Conservation (phyloP, 2,113 vertebrate species). For the Miniopterus natalensis region DNA sequence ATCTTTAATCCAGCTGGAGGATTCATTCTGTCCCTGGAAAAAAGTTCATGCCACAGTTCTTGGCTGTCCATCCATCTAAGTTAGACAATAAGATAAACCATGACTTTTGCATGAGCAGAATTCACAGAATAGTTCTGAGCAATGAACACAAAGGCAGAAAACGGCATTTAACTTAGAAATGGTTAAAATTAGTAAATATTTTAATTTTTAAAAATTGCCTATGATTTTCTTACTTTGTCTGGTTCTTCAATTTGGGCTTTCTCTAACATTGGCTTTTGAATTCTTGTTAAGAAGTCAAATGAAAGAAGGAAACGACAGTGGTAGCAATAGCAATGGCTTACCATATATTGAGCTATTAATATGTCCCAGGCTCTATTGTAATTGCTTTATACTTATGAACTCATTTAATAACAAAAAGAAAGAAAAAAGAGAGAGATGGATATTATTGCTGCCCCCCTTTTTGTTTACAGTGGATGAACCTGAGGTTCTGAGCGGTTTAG, state of each 20-base stretch:
- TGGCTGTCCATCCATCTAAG: not conserved
- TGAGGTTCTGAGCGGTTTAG: not conserved
- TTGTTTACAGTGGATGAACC: not conserved
- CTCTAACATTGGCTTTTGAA: not conserved
- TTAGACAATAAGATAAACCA: not conserved
- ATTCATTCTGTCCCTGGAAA: not conserved
- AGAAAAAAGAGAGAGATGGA: not conserved
- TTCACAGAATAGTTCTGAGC: not conserved
- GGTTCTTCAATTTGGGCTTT: not conserved
- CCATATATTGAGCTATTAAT: not conserved
- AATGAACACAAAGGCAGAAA: not conserved
- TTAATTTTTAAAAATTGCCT: not conserved
- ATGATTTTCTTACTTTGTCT: not conserved
- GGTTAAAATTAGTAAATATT: not conserved
- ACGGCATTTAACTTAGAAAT: not conserved
- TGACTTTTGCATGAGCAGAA: not conserved
- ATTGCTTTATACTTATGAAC: not conserved
- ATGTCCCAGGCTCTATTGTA: not conserved
- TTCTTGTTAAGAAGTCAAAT: constrained; percentile 30
- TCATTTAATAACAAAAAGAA: not conserved
- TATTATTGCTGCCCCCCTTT: not conserved
- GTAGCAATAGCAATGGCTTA: not conserved
- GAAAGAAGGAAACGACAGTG: not conserved
- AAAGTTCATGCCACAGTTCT: not conserved
- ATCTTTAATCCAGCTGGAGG: not conserved